A percentile compares a stretch with the other conserved stretches of the same genome.
phyloP scores from a whole-genome alignment of 2,113 vertebrate species.

The Falco punctatus region DNA sequence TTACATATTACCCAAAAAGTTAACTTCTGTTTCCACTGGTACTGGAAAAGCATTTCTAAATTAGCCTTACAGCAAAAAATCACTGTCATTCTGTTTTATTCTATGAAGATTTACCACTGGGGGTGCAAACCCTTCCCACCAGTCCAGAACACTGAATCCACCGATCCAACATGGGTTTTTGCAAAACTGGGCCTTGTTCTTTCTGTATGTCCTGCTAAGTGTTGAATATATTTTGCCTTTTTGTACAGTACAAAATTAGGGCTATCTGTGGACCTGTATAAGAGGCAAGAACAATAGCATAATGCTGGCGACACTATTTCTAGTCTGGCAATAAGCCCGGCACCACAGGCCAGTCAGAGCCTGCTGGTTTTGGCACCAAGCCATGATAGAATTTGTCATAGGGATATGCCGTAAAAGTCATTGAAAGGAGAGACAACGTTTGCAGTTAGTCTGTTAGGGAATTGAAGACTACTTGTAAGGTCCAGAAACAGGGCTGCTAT shows the following conservation, averaged over 20 bases:
- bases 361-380: not conserved
- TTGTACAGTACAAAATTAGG: not conserved
- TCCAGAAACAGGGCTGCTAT: not conserved
- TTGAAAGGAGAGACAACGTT: not conserved
- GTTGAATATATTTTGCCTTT: not conserved
- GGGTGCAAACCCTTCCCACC: accelerated
- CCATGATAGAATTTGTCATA: not conserved
- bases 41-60: not conserved
- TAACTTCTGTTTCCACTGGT: not conserved
- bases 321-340: not conserved
- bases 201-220: not conserved
- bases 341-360: not conserved
- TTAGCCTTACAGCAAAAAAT: not conserved
- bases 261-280: not conserved
- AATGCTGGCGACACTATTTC: not conserved
- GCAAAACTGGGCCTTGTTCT: not conserved
- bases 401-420: not conserved
- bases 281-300: not conserved
- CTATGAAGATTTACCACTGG: not conserved
- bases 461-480: not conserved
- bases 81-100: not conserved
- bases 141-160: not conserved
- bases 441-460: not conserved
- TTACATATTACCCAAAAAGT: not conserved
- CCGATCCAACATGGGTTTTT: not conserved